Evolutionary conservation across 1,140 invertebrate genomes (phyloP).

Genomic region (Drosophila neocordata): DNA sequence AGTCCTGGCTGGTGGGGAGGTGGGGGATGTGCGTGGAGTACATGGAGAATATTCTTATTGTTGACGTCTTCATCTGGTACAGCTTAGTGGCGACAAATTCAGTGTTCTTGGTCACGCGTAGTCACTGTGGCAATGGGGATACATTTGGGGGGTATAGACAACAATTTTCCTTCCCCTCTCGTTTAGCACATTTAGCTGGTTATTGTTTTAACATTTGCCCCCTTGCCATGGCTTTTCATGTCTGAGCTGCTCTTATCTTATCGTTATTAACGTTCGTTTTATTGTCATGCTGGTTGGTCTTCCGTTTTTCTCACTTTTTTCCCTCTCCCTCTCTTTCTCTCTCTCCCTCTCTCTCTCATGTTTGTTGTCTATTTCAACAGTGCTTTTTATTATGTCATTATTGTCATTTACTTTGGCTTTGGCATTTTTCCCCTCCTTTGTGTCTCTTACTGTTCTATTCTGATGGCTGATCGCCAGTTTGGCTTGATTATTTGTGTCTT

Average conservation of each 20-base stretch:
- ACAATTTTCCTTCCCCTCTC: conserved; percentile 16
- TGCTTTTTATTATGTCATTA: conserved; percentile 80
- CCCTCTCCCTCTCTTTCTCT: conserved; percentile 30
- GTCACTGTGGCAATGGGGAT: conserved; percentile 10
- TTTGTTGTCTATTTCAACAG: conserved; percentile 69
- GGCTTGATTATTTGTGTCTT: conserved; percentile 68
- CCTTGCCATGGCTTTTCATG: conserved; percentile 32
- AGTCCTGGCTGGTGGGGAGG: too few relatives aligned
- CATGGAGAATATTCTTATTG: conserved; percentile 35
- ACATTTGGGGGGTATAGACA: too few relatives aligned
- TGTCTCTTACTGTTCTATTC: not conserved
- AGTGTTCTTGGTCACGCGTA: conserved; percentile 45
- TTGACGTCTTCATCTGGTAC: conserved; percentile 55
- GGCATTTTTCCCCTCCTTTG: not conserved
- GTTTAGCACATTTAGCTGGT: conserved; percentile 69
- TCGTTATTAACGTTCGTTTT: conserved; percentile 80
- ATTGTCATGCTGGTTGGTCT: conserved; percentile 61
- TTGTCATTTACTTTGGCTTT: conserved; percentile 69
- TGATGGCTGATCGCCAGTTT: conserved; percentile 51
- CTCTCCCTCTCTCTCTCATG: conserved; percentile 46
- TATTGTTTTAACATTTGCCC: conserved; percentile 80
- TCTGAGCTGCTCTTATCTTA: conserved; percentile 71
- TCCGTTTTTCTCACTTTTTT: conserved; percentile 21
- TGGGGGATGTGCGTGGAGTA: too few relatives aligned
- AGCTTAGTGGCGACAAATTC: conserved; percentile 66